Evolutionary conservation across 2,113 vertebrate species (phyloP).

Genomic region (Vimba vimba): DNA sequence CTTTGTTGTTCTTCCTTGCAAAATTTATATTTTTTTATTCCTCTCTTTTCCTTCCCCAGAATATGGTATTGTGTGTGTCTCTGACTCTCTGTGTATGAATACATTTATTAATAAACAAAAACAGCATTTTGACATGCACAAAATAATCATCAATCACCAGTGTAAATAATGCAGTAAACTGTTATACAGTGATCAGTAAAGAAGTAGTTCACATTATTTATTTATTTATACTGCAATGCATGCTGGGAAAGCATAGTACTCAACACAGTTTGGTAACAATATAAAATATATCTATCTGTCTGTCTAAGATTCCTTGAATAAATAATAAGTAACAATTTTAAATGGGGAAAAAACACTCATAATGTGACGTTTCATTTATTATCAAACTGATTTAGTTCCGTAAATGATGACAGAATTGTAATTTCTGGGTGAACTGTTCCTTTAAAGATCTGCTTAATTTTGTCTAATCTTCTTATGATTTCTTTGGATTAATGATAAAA

Average conservation of each 20-base stretch:
- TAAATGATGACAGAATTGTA: too few relatives aligned
- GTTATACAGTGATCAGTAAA: neutral
- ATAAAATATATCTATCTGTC: neutral
- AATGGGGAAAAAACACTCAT: too few relatives aligned
- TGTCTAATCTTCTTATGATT: too few relatives aligned
- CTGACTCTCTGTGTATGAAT: neutral
- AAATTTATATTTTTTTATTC: neutral
- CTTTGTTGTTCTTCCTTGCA: neutral
- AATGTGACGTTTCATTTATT: too few relatives aligned
- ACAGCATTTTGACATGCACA: neutral
- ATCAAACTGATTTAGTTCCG: too few relatives aligned
- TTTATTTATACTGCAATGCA: neutral
- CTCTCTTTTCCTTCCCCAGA: neutral
- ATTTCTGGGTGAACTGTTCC: neutral
- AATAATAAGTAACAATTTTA: too few relatives aligned
- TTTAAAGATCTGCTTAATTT: too few relatives aligned
- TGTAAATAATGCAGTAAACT: slow-evolving; percentile 14
- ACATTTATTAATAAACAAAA: neutral
- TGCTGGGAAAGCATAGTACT: neutral
- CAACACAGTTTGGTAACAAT: neutral
- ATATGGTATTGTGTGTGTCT: neutral
- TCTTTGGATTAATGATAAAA: too few relatives aligned
- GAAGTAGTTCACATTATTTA: neutral
- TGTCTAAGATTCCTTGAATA: too few relatives aligned
- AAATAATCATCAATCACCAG: slow-evolving; percentile 15